Evolutionary conservation across 2,888 invertebrate genomes (phyloP).

Genomic region (Chaetogeoica ovagalla): DNA sequence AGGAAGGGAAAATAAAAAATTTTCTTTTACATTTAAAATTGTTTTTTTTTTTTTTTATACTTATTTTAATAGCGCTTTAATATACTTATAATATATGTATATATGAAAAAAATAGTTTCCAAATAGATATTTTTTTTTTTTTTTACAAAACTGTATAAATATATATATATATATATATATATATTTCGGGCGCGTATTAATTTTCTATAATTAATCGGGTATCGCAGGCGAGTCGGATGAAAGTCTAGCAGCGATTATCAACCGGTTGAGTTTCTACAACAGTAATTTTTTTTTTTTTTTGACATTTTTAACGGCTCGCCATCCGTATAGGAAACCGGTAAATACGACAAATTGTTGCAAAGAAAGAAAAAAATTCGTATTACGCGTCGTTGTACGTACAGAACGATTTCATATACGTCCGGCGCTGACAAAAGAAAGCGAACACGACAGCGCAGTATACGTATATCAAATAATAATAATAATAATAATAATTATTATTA

Average conservation of each 20-base stretch:
- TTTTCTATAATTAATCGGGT: slow-evolving; percentile 2
- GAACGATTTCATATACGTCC: slow-evolving; percentile 1
- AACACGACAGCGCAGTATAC: neutral
- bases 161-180: no score
- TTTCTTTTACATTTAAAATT: no score
- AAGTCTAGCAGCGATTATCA: neutral
- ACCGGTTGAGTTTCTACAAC: slow-evolving; percentile 35
- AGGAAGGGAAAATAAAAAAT: no score
- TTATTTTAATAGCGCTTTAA: no score
- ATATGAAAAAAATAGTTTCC: no score
- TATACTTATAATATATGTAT: no score
- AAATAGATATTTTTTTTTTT: no score
- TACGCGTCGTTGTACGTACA: neutral
- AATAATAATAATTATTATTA: no score
- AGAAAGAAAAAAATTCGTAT: neutral
- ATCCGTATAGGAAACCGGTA: slow-evolving; percentile 7
- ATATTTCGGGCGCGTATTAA: no score
- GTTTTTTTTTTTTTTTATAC: no score
- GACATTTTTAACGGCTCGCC: slow-evolving; percentile 19
- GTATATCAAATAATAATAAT: no score
- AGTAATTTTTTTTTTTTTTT: slow-evolving; percentile 11
- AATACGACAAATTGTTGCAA: neutral
- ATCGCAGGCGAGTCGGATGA: neutral
- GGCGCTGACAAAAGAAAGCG: slow-evolving; percentile 33
- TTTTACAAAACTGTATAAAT: no score